Base-by-base conservation (phyloP, 2,113 vertebrate genomes). In the Paradoxurus hermaphroditus region DNA sequence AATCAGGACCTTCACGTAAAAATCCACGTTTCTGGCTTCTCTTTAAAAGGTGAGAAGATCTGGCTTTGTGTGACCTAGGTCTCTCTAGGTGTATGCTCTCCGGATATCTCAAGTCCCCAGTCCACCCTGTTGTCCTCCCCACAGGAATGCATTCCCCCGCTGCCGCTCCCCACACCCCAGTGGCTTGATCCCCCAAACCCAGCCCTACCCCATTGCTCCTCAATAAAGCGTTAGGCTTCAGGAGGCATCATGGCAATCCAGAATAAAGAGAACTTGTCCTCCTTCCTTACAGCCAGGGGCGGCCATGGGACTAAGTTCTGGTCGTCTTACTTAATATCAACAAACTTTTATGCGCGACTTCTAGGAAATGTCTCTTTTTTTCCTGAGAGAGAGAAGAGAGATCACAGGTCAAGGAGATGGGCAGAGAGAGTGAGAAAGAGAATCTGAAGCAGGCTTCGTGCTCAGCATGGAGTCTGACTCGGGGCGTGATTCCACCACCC, bases 11-110 rank as follows among this genome's bases (percentile, higher is more conserved):
- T 36, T 53, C 25, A 65, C 19, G 68, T 87, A 84, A 73, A 94
- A 86, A 56, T 59, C 14, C 27, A 90, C 18, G 84, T 87, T 94
- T 81, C 82, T 96, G 81, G n/a, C 25, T 91, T 62, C 62, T 91
- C 23, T 86, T 51, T 59, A 39, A 94, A 89, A 89, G 70, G 68
- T 59, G 23, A 19, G 46, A 89, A 83, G 56, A 67, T 41, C 25
- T 95, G 31, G 34, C 15, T 63, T 56, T 2, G 23, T 46, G 51
- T 23, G 1, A n/a, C 13, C 23, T 2, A 94, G 46, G 62, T 29
- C 41, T 90, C 36, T 90, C n/a, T 81, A 21, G 18, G 18, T 23
- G 16, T 51, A 9, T n/a, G 36, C 14, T 67, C 6, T 67, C 75
- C 18, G 51, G 51, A 6, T 56, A 44, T 77, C 49, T 15, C 1